These are phyloP conservation scores for Corella eumyota DNA, from an alignment of 23 tunicate species.

Conservation along the genomic window DNA sequence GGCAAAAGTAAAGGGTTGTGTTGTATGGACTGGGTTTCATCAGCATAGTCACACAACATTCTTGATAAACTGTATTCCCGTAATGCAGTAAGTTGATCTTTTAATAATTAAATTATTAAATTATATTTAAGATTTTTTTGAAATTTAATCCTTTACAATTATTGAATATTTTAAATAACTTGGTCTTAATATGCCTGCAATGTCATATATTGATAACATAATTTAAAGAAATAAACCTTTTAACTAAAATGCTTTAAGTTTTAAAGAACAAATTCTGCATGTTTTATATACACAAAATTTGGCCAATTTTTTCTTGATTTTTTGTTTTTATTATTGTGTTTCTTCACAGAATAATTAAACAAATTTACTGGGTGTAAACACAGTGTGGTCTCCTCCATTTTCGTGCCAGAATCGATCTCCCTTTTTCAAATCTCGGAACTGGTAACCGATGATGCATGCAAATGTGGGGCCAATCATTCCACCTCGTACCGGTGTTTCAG, in stretches of 20 bases:
- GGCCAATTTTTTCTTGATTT: too few species aligned
- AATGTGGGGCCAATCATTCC: conserved; percentile 62
- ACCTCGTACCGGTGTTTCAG: conserved; percentile 46
- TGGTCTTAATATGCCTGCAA: too few species aligned
- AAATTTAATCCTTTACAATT: neutral
- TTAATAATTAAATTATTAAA: neutral
- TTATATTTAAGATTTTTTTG: neutral
- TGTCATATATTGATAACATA: too few species aligned
- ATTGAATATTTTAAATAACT: neutral
- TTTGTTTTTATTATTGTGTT: too few species aligned
- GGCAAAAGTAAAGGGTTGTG: conserved; percentile 32
- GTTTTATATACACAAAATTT: too few species aligned
- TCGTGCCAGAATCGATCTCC: conserved; percentile 84
- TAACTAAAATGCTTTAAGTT: too few species aligned
- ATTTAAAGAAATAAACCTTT: too few species aligned
- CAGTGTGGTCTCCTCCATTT: conserved; percentile 43
- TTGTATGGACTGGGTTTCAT: conserved; percentile 48
- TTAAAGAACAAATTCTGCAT: too few species aligned
- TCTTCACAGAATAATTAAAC: too few species aligned
- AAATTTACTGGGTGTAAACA: conserved; percentile 63
- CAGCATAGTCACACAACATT: conserved; percentile 39
- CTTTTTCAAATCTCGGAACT: conserved; percentile 50
- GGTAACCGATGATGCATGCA: conserved; percentile 50
- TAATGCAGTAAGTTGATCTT: conserved; percentile 59
- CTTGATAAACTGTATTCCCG: conserved; percentile 22